These are phyloP conservation scores for Coptotermes formosanus DNA, from an alignment of 1,140 invertebrate species.

Conservation along the genomic window DNA sequence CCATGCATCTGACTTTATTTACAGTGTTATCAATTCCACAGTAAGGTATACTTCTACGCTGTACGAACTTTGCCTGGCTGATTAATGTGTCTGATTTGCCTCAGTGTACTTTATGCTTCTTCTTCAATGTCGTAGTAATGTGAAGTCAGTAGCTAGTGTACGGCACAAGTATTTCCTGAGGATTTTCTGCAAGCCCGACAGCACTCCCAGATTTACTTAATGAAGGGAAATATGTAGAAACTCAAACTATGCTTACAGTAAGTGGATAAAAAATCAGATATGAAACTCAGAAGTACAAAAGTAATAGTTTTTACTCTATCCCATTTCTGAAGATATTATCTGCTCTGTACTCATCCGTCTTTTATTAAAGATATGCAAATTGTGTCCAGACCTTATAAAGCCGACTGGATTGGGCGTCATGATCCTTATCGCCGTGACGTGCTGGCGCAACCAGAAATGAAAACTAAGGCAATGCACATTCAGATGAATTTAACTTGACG, in stretches of 20 bases:
- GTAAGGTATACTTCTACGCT: background rate
- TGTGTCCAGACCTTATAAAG: background rate
- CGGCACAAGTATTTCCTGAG: background rate
- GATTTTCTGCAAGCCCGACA: background rate
- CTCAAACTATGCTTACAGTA: background rate
- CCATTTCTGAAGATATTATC: background rate
- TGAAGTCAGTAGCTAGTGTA: background rate
- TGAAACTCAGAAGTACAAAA: background rate
- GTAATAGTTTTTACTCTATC: background rate
- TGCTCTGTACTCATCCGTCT: background rate
- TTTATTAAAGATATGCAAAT: slow-evolving; percentile 5
- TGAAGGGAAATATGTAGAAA: background rate
- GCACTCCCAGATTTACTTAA: background rate
- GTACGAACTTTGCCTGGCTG: background rate
- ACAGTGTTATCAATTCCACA: background rate
- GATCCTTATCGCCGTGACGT: background rate
- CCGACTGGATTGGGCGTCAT: background rate
- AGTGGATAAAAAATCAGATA: background rate
- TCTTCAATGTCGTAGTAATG: background rate
- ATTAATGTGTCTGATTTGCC: background rate
- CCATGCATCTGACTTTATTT: background rate
- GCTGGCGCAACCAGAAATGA: background rate
- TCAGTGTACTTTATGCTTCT: background rate
- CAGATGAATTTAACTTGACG: background rate
- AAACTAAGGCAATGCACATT: background rate